Percentiles rank a stretch among this genome's conserved stretches.
These are phyloP conservation scores for Ochropleura leucogaster DNA, from an alignment of 2,888 invertebrate genomes.

Conservation along the genomic window DNA sequence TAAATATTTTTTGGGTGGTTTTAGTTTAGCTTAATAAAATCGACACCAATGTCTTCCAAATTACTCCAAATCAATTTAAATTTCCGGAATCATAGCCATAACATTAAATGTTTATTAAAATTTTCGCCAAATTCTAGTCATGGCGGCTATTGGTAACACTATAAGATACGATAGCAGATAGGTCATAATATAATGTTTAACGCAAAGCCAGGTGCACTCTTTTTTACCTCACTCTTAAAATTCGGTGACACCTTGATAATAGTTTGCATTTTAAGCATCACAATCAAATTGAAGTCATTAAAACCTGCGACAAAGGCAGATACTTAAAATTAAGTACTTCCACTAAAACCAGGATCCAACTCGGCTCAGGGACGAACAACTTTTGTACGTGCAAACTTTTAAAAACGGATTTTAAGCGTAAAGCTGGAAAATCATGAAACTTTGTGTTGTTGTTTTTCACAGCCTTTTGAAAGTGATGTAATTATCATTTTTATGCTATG, in stretches of 20 bases:
- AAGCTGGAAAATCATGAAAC: constrained; percentile 33
- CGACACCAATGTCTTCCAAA: background rate
- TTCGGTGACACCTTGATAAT: background rate
- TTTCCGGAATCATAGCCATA: no score
- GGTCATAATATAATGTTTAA: background rate
- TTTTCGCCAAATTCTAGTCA: background rate
- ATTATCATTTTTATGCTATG: background rate
- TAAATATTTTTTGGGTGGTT: no score
- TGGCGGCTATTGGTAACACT: background rate
- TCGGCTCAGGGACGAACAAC: constrained; percentile 23
- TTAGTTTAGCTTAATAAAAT: no score
- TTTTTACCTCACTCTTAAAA: background rate
- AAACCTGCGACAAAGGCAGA: constrained; percentile 9
- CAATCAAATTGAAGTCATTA: constrained; percentile 27
- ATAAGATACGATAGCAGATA: background rate
- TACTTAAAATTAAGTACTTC: constrained; percentile 25
- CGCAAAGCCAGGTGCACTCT: background rate
- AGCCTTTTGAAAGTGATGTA: constrained; percentile 13
- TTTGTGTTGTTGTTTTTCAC: constrained; percentile 8
- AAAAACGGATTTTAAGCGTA: constrained; percentile 35
- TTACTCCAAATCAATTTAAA: background rate
- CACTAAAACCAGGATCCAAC: constrained; percentile 29
- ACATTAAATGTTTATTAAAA: no score
- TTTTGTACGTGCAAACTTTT: constrained; percentile 43
- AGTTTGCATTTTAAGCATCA: background rate